A percentile compares a stretch with the other conserved stretches of the same genome.
These are phyloP conservation scores for Drosophila neocordata DNA, from an alignment of 1,140 invertebrate species.

Conservation along the genomic window DNA sequence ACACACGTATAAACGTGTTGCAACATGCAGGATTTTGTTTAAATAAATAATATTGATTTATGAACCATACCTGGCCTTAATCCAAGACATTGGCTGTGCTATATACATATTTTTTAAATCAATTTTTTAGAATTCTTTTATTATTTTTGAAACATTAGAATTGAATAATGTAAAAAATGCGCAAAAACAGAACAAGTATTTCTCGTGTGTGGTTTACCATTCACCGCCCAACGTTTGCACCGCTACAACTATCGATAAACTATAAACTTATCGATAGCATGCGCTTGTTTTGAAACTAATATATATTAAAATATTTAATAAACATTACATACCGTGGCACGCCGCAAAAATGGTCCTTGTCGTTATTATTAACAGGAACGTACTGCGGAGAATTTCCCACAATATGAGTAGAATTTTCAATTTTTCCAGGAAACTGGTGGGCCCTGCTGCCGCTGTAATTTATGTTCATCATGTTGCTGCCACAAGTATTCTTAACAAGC, in stretches of 20 bases:
- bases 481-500: not conserved
- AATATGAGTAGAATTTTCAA: not conserved
- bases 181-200: not conserved
- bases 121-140: not conserved
- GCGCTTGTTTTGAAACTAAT: not conserved
- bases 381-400: not conserved
- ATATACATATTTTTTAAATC: slow-evolving; percentile 30
- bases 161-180: slow-evolving; percentile 2
- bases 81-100: slow-evolving; percentile 56
- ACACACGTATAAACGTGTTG: slow-evolving; percentile 38
- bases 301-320: not conserved
- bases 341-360: no score
- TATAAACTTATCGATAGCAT: not conserved
- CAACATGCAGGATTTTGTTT: slow-evolving; percentile 14
- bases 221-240: not conserved
- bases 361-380: not conserved
- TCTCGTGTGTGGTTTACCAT: not conserved
- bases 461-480: not conserved
- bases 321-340: not conserved
- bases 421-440: not conserved
- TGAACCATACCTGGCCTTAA: slow-evolving; percentile 54
- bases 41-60: not conserved
- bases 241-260: not conserved
- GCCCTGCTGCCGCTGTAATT: not conserved
- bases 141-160: not conserved